Evolutionary conservation across 2,888 invertebrate genomes (phyloP).

Genomic region (Drosophila diplacantha): DNA sequence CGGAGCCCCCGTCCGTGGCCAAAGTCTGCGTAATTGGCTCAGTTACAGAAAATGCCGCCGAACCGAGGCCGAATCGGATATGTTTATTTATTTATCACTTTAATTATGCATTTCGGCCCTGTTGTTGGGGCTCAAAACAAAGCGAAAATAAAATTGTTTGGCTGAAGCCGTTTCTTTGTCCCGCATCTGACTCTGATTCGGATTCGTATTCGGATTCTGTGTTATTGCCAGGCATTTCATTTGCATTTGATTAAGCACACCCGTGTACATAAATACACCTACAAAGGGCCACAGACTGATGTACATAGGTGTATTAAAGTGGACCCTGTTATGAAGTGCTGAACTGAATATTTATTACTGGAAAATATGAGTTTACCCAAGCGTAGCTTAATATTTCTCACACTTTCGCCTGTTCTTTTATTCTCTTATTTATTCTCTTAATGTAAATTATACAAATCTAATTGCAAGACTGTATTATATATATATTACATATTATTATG

Average conservation of each 20-base stretch:
- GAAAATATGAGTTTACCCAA: not conserved
- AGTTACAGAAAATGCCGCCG: slow-evolving; percentile 6
- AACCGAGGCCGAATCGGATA: not conserved
- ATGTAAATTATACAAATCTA: too few species aligned
- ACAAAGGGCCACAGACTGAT: not conserved
- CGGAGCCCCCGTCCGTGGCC: not conserved
- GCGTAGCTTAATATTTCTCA: not conserved
- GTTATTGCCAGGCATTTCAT: slow-evolving; percentile 50
- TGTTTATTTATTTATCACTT: slow-evolving; percentile 31
- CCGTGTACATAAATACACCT: not conserved
- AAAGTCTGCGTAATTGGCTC: slow-evolving; percentile 20
- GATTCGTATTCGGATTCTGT: slow-evolving; percentile 4
- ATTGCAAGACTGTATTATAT: too few species aligned
- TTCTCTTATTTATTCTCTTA: too few species aligned
- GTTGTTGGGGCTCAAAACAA: slow-evolving; percentile 12
- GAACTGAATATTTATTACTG: not conserved
- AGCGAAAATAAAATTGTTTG: slow-evolving; percentile 23
- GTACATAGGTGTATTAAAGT: not conserved
- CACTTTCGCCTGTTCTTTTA: rapidly evolving
- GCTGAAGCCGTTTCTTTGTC: slow-evolving; percentile 13
- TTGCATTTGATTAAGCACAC: slow-evolving; percentile 55
- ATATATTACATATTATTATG: too few species aligned
- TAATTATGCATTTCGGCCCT: slow-evolving; percentile 39
- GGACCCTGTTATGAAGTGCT: not conserved
- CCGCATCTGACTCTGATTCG: slow-evolving; percentile 8